Percentiles rank a stretch among this genome's conserved stretches.
phyloP scores from a whole-genome alignment of 2,888 invertebrate genomes.

The Clusia tigrina region DNA sequence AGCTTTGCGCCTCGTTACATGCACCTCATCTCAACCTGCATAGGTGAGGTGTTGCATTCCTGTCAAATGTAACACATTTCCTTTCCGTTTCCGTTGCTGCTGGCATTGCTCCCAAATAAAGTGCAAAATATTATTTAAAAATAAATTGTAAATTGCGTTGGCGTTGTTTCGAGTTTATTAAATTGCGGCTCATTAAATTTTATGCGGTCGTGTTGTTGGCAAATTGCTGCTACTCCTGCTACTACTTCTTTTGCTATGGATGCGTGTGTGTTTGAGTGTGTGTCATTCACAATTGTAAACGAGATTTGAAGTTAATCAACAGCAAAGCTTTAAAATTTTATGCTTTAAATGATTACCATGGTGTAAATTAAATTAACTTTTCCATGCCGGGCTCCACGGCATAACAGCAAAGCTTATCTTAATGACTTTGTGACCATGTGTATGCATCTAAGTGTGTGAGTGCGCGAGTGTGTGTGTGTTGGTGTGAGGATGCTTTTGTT shows the following conservation, averaged over 20 bases:
- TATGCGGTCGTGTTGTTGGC: not conserved
- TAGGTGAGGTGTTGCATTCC: conserved; percentile 16
- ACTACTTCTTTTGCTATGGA: not conserved
- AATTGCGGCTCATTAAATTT: conserved; percentile 13
- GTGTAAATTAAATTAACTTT: not conserved
- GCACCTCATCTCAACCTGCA: no score
- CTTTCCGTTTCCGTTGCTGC: conserved; percentile 21
- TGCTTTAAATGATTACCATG: not conserved
- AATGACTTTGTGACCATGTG: not conserved
- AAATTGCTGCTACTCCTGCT: not conserved
- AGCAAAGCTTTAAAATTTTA: not conserved
- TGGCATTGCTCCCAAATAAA: not conserved
- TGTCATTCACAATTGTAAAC: not conserved
- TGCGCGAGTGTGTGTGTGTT: no score
- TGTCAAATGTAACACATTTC: conserved; percentile 29
- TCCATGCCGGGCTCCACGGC: not conserved
- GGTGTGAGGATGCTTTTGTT: not conserved
- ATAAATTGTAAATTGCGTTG: not conserved
- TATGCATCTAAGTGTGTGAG: no score
- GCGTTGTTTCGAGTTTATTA: conserved; percentile 9
- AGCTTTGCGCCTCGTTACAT: not conserved
- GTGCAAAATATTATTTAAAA: not conserved
- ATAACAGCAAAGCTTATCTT: not conserved
- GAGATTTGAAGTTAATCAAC: not conserved
- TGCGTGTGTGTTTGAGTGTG: not conserved